phyloP scores from a whole-genome alignment of 2,888 invertebrate genomes.

The Ecdyonurus torrentis region DNA sequence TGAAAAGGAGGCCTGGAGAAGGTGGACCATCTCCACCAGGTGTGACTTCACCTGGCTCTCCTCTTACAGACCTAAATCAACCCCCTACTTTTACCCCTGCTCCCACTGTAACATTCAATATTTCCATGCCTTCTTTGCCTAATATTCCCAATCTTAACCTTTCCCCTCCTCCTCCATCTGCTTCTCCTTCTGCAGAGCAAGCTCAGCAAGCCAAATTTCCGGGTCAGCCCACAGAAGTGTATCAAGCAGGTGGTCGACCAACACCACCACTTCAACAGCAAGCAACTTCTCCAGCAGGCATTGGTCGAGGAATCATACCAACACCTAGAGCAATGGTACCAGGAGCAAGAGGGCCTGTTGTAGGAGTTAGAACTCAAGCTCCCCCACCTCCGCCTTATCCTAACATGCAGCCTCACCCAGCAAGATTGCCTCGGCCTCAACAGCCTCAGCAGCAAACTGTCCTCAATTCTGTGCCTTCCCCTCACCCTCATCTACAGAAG shows the following conservation, averaged over 20 bases:
- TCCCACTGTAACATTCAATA: constrained; percentile 12
- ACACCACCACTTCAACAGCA: constrained; percentile 6
- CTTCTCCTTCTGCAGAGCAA: constrained; percentile 4
- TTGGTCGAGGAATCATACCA: constrained; percentile 2
- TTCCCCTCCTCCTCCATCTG: constrained; percentile 9
- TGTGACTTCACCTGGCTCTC: constrained; percentile 19
- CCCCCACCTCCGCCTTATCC: constrained; percentile 10
- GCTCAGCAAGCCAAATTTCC: neutral
- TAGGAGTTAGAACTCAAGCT: constrained; percentile 10
- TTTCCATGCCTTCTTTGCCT: constrained; percentile 11
- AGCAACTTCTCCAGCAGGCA: constrained; percentile 2
- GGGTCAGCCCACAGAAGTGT: neutral
- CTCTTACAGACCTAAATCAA: constrained; percentile 9
- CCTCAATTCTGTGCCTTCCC: constrained; percentile 25
- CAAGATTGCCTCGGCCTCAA: constrained; percentile 3
- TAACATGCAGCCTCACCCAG: constrained; percentile 14
- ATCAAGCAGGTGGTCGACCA: neutral
- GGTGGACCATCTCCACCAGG: constrained; percentile 24
- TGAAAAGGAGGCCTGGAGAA: constrained; percentile 22
- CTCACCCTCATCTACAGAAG: constrained; percentile 9
- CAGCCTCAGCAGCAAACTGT: constrained; percentile 21
- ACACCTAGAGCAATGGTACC: neutral
- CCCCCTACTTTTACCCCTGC: constrained; percentile 8
- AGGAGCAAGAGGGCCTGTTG: constrained; percentile 5
- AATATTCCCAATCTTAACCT: constrained; percentile 10